Base-by-base conservation (phyloP, 2,797 vertebrate genomes). In the Neosalanx taihuensis region DNA sequence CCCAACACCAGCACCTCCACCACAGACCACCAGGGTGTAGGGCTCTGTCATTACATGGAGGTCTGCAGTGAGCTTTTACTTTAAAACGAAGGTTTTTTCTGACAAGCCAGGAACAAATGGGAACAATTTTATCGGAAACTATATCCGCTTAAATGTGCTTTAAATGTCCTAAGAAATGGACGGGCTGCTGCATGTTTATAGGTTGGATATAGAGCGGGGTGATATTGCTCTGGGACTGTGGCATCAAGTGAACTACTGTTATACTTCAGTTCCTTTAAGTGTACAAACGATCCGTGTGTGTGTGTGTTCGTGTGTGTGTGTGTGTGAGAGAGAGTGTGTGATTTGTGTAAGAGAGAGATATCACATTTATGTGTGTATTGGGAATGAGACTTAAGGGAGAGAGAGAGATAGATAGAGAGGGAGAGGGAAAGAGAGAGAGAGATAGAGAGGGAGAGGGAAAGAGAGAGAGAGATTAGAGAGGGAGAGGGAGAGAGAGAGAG, bases 71-170 rank as follows among this genome's bases (percentile, higher is more conserved):
- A 31, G 69, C 72, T 86, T 41, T 41, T 71, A 70, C 75, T 88
- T 81, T 90, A 91, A 89, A 74, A 29, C 67, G 37, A 51, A 59
- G 66, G 51, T 23, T 57, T 33, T 78, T 63, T 41, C 37, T 41
- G 37, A 67, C 78, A 64, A 72, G 64, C 59, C 18, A 29, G 29
- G 72, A 85, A 80, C 81, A 79, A 87, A 74, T 62, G 61, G 63
- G 77, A 73, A 57, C 78, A 84, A 85, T 86, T 84, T 82, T 85
- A n/a, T 77, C 72, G 79, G 81, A n/a, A 81, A 75, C 81, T 73
- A 74, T 75, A 67, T 70, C 67, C 41, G 77, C 74, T 57, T 75
- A 74, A 72, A 56, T 74, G 15, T 83, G 72, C 41, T 58, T 71
- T 80, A 80, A 85, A 83, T 81, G 77, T 80, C 69, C 9, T 49